Evolutionary conservation across 2,888 invertebrate species (phyloP).

Genomic region (Drosophila flavopinicola): DNA sequence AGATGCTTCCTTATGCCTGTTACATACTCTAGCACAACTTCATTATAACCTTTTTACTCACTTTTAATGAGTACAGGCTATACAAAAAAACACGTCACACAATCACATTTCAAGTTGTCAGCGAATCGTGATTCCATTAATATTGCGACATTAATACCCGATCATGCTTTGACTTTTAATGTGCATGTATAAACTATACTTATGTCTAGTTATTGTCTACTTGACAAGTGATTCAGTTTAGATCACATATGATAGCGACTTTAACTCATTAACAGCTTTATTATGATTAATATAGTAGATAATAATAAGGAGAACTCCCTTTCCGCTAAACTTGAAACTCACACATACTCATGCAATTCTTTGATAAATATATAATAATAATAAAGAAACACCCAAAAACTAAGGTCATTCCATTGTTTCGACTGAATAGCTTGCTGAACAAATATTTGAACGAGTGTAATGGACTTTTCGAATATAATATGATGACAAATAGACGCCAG

Average conservation of each 20-base stretch:
- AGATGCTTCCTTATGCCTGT: no score
- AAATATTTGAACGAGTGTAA: conserved; percentile 63
- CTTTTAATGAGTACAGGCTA: no score
- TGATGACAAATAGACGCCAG: conserved; percentile 55
- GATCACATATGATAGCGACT: neutral
- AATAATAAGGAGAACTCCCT: conserved; percentile 1
- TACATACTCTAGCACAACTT: no score
- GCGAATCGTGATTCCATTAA: conserved; percentile 52
- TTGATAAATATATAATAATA: conserved; percentile 1
- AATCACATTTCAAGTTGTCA: neutral
- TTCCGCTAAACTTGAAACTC: neutral
- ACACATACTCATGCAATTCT: neutral
- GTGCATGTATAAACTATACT: neutral
- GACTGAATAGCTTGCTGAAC: conserved; percentile 22
- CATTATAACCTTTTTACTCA: no score
- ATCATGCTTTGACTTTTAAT: conserved; percentile 31
- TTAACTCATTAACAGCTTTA: neutral
- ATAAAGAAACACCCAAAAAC: conserved; percentile 15
- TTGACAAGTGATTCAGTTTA: conserved; percentile 3
- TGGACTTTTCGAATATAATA: conserved; percentile 47
- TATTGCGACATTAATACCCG: conserved; percentile 17
- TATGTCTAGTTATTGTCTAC: conserved; percentile 2
- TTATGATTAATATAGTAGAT: neutral
- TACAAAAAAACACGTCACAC: conserved; percentile 30
- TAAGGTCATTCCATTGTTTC: conserved; percentile 34